Evolutionary conservation across 2,888 invertebrate species (phyloP), one percentile per base, ranked within the genome.

Genomic region (Zaprionus bogoriensis): DNA sequence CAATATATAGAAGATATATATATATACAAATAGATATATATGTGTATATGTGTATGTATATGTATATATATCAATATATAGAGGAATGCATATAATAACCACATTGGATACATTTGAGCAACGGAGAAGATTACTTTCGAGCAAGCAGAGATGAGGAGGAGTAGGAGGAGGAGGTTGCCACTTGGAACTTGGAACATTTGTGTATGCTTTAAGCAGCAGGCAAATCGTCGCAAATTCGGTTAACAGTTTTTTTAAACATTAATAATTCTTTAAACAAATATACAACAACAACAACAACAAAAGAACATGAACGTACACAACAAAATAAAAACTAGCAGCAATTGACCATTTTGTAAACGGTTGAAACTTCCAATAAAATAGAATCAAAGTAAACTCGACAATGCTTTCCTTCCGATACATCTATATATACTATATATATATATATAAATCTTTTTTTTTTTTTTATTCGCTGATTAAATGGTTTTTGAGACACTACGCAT

Each of bases 201-300:
- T 77, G 76, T 61, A 66, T 76, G 79, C 77, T 82, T 79, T 66
- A 76, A 76, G 79, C 76, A 76, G 76, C 76, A 67, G 61, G 51
- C 59, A 60, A 72, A 63, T 54, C 57, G 64, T 63, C 47, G 32
- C 50, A 44, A 44, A 62, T 60, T 73, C 61, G 51, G 53, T 65
- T 64, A 53, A 39, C 60, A 60, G 41, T 75, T 67, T 69, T n/a
- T 74, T 59, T 53, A 54, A 55, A 27, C 46, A 47, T 59, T 62
- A 54, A 60, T 52, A 59, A 58, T 65, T 66, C 60, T 67, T 67
- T 70, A 70, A 74, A 72, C 53, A 83, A 77, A 72, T 83, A 70
- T 72, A 79, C 66, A 83, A 67, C 57, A 47, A 44, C 4, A 23
- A 25, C 10, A 38, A 42, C 22, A 57, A 60, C 25, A 66, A 62